phyloP scores from a whole-genome alignment of 2,797 vertebrate species.

The Mus spretus region DNA sequence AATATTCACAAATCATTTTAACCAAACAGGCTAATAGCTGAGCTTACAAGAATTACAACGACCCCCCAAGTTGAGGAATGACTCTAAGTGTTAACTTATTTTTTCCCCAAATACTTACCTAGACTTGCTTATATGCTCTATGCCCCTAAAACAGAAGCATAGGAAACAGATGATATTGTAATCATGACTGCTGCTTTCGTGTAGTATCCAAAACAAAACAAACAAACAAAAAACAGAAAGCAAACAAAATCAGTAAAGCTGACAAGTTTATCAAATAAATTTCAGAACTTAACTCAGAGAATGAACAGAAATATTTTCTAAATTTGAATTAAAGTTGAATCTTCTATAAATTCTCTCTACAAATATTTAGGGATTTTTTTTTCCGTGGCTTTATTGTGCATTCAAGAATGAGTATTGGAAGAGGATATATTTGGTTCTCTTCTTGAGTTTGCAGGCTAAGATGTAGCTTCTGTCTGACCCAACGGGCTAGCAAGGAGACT shows the following conservation, averaged over 20 bases:
- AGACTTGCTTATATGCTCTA: neutral
- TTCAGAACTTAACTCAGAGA: conserved; percentile 53
- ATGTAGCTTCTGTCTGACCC: neutral
- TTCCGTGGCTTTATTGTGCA: neutral
- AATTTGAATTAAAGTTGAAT: conserved; percentile 45
- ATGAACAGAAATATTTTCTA: conserved; percentile 18
- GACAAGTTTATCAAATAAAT: neutral
- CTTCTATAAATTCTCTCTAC: conserved; percentile 1
- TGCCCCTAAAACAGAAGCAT: neutral
- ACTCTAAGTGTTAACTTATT: conserved; percentile 7
- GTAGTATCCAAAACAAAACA: neutral
- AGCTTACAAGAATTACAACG: conserved; percentile 21
- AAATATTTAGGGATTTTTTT: neutral
- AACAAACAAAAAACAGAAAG: neutral
- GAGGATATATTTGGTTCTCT: neutral
- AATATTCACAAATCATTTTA: neutral
- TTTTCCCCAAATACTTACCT: conserved; percentile 35
- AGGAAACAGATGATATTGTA: neutral
- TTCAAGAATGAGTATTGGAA: neutral
- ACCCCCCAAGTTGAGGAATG: conserved; percentile 2
- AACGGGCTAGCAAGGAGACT: neutral
- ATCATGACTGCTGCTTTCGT: neutral
- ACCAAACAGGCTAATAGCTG: neutral
- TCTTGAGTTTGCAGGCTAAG: neutral
- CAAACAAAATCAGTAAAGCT: neutral